Evolutionary conservation across 2,888 invertebrate genomes (phyloP).

Genomic region (Drosophila mettleri): DNA sequence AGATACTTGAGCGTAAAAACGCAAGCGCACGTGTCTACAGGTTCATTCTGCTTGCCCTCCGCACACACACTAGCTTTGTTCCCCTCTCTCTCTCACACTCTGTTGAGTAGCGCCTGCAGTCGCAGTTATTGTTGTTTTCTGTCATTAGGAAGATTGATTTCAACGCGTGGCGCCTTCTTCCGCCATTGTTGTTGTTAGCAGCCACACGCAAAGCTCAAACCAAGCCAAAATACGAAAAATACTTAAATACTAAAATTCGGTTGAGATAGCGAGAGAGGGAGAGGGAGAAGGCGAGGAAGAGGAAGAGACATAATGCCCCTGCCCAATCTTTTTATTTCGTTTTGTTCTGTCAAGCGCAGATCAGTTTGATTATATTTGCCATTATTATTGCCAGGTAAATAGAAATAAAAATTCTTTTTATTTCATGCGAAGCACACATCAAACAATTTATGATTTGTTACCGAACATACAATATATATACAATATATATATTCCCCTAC

Average conservation of each 20-base stretch:
- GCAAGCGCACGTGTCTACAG: conserved; percentile 71
- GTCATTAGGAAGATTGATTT: conserved; percentile 80
- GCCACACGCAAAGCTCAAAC: conserved; percentile 36
- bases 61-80: background rate
- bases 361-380: conserved; percentile 61
- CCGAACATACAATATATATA: background rate
- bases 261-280: background rate
- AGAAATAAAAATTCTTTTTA: conserved; percentile 36
- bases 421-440: conserved; percentile 6
- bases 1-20: conserved; percentile 76
- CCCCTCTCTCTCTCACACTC: background rate
- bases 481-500: background rate
- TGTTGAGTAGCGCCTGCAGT: background rate
- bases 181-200: conserved; percentile 54
- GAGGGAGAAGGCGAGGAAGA: background rate
- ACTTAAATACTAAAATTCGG: conserved; percentile 20
- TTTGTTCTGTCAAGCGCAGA: conserved; percentile 46
- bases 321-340: conserved; percentile 6
- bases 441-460: conserved; percentile 11
- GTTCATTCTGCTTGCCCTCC: conserved; percentile 10
- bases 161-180: conserved; percentile 59
- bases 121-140: conserved; percentile 44
- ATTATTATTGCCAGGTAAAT: conserved; percentile 28
- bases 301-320: background rate
- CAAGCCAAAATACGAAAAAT: conserved; percentile 29